phyloP scores from a whole-genome alignment of 2,113 vertebrate species.

The Zapornia atra region DNA sequence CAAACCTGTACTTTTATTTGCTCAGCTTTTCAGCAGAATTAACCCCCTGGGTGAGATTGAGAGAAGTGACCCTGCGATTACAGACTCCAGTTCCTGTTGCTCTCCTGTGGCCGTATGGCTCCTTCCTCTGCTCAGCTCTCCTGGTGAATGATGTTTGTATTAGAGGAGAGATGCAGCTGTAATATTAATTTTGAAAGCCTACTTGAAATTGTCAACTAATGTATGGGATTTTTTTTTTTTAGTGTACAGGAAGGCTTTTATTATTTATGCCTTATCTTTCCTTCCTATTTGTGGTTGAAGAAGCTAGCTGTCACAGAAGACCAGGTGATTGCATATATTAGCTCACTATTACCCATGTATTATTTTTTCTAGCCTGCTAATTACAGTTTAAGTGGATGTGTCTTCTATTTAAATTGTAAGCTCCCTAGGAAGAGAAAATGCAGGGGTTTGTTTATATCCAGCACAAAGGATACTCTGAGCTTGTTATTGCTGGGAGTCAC shows the following conservation, averaged over 20 bases:
- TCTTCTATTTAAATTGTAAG: constrained; percentile 8
- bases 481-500: background rate
- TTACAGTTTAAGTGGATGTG: background rate
- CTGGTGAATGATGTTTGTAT: background rate
- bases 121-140: background rate
- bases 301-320: background rate
- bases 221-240: too few species aligned
- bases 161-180: background rate
- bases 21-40: background rate
- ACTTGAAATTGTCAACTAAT: accelerated
- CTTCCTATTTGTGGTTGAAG: background rate
- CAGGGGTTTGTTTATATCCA: background rate
- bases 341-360: background rate
- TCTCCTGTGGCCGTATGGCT: background rate
- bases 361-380: constrained; percentile 7
- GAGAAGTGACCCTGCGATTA: background rate
- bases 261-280: background rate
- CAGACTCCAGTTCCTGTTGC: background rate
- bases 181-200: background rate
- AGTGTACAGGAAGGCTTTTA: accelerated
- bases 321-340: background rate
- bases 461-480: background rate
- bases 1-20: background rate
- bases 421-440: background rate
- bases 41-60: background rate